Percentiles rank a stretch among this genome's conserved stretches.
phyloP scores from a whole-genome alignment of 2,113 vertebrate genomes.

The Smithornis capensis region DNA sequence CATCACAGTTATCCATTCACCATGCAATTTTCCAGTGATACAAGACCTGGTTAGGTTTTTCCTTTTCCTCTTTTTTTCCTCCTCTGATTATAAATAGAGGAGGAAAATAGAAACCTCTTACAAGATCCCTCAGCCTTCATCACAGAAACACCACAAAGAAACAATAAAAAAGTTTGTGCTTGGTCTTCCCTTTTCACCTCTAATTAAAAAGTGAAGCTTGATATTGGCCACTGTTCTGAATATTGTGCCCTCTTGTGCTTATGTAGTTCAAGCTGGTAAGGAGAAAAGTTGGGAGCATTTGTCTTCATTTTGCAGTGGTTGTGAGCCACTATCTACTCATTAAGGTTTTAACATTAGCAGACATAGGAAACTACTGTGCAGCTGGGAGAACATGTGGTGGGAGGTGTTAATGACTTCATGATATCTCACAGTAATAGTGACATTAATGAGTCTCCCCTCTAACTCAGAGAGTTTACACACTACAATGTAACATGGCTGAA shows the following conservation, averaged over 20 bases:
- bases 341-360: conserved; percentile 1
- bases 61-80: not conserved
- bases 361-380: not conserved
- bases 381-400: conserved; percentile 37
- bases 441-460: conserved; percentile 33
- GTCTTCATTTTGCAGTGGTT: not conserved
- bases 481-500: not conserved
- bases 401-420: conserved; percentile 11
- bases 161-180: not conserved
- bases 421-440: conserved; percentile 33
- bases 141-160: not conserved
- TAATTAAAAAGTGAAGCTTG: conserved; percentile 18
- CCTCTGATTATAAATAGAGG: not conserved
- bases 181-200: not conserved
- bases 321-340: not conserved
- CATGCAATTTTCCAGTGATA: too few species aligned
- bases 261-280: not conserved
- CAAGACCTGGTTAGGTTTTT: too few species aligned
- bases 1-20: too few species aligned
- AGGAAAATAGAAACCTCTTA: not conserved
- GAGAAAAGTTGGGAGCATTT: not conserved
- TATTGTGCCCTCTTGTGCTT: not conserved
- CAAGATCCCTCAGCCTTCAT: not conserved
- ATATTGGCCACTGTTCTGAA: not conserved
- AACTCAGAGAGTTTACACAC: conserved; percentile 26